Base-by-base conservation (phyloP, 2,888 invertebrate genomes). In the Leucophenga montana region DNA sequence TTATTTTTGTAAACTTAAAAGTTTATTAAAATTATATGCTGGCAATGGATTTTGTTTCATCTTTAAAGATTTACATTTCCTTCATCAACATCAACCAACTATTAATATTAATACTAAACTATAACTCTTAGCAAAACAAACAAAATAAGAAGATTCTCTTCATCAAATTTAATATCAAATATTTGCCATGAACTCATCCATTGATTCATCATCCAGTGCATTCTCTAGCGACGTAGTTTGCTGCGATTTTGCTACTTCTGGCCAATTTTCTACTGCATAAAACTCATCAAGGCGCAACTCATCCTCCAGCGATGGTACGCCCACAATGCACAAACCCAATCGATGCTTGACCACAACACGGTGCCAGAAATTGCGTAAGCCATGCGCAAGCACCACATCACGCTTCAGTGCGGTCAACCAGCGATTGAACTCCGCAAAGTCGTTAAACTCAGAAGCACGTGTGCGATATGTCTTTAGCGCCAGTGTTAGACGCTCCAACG, bases 381-480 rank as follows among this genome's bases (percentile, higher is more conserved):
- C 76, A 6, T 83, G 73, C 3, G 71, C 75, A 8, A 77, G 62
- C 4, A 73, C 70, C 4, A 76, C 66, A 14, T 83, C 82, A 0
- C 50, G 46, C 31, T 84, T 87, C 0, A 89, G 69, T 22, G 83
- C 79, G 0, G 68, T 71, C 5, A 87, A 79, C 82, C 88, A 88
- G 27, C 84, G 79, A 69, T 88, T 86, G 68, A 86, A 88, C 22
- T 86, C 87, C 48, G 74, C 75, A 44, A 85, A 81, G 13, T 83
- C 82, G 71, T 83, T 83, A 16, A 85, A 86, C 3, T 83, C 83
- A 3, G 82, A 53, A 48, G 80, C 79, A 57, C 79, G 77, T n/a
- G 77, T 78, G 0, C 88, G 84, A 75, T 86, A 87, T 0, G 80
- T 70, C 2, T 71, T 46, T 1, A 89, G 71, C 0, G 87, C 77